Evolutionary conservation across 2,797 vertebrate genomes (phyloP).

Genomic region (Anableps anableps): DNA sequence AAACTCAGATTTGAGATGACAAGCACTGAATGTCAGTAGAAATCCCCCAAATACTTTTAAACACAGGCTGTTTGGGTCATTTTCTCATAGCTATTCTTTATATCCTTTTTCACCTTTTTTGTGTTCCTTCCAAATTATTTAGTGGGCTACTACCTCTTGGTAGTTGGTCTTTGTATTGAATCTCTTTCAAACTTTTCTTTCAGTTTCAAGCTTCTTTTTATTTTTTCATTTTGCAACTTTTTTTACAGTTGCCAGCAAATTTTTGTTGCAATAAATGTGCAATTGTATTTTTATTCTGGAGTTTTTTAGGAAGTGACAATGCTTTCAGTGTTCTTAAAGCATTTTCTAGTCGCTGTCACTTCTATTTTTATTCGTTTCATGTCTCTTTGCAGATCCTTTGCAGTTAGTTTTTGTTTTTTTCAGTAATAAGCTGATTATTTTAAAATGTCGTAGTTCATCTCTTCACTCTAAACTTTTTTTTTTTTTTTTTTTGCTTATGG

Average conservation of each 20-base stretch:
- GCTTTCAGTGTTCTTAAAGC: neutral
- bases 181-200: neutral
- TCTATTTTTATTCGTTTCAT: neutral
- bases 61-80: neutral
- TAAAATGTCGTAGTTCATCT: neutral
- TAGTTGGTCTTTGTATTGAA: no score
- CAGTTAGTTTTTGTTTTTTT: neutral
- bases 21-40: neutral
- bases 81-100: neutral
- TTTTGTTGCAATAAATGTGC: neutral
- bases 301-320: neutral
- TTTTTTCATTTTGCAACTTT: neutral
- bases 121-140: neutral
- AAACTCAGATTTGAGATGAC: neutral
- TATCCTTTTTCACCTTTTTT: neutral
- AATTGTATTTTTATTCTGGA: neutral
- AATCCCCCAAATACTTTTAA: neutral
- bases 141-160: neutral
- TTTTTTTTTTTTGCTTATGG: neutral
- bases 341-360: neutral
- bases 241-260: neutral
- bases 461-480: neutral
- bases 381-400: neutral
- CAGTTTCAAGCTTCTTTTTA: neutral
- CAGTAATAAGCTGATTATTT: neutral